Base-by-base conservation (phyloP, 2,888 invertebrate genomes). In the Anodontia alba region DNA sequence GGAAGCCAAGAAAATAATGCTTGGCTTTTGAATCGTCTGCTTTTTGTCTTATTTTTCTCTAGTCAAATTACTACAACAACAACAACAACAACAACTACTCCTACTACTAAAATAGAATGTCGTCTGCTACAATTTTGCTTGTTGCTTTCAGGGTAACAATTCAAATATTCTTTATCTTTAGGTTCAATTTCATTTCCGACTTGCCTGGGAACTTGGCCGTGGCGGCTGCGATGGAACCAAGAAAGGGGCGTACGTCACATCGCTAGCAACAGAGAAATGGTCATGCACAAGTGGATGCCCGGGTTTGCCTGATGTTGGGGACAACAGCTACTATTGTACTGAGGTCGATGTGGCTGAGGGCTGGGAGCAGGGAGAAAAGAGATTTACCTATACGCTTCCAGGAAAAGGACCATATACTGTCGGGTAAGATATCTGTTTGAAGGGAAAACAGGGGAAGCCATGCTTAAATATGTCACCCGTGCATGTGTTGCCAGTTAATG, bases 311-410 rank as follows among this genome's bases (percentile, higher is more conserved):
- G 62, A 31, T 1, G 15, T 72, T 17, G 68, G 54, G 17, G 73
- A 73, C 68, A 78, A 54, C 29, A 68, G 78, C 29, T 78, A 72
- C 23, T 73, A 31, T 29, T 78, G 78, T 31, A 33, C 42, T 36
- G 68, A 26, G 12, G 38, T 66, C 5, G 29, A 42, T 29, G 0
- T 15, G 8, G 1, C 15, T 0, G 78, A 73, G n/a, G 38, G 54
- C 49, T 78, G 78, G 78, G 73, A 73, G 20, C 78, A 68, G n/a
- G 78, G 78, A n/a, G 78, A 73, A 29, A 73, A 73, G 3, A 42
- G 54, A 23, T 73, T 78, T 31, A 68, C 68, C 10, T 38, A 54
- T n/a, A 38, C 23, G 1, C 20, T 68, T 8, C 8, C 26, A 2
- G 43, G 68, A 10, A 26, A 43, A 15, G 38, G 38, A 10, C 51